Conservation (phyloP, 2,888 invertebrate species). For the Drosophila multiciliata region DNA sequence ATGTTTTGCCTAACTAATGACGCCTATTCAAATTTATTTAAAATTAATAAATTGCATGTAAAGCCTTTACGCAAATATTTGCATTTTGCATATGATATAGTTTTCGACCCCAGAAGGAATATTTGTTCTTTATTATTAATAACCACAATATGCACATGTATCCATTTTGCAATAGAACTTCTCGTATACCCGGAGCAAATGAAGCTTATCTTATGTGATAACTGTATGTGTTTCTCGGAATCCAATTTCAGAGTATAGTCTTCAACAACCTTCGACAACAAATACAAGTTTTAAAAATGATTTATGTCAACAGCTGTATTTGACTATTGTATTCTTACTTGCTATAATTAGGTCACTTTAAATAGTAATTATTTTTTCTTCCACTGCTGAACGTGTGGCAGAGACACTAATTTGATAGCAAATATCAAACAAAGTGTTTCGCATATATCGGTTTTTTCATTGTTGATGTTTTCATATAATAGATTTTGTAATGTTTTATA, state of each 20-base stretch:
- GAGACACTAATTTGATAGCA: slow-evolving; percentile 71
- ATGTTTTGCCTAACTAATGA: neutral
- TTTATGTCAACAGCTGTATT: neutral
- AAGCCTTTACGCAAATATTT: neutral
- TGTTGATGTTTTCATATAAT: slow-evolving; percentile 20
- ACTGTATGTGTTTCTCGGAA: neutral
- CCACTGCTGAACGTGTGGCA: slow-evolving; percentile 57
- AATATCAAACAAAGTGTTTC: slow-evolving; percentile 55
- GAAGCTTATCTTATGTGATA: neutral
- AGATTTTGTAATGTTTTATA: slow-evolving; percentile 39
- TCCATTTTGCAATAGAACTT: neutral
- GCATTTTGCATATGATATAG: neutral
- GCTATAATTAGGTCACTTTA: neutral
- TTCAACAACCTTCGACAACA: neutral
- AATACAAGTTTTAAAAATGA: neutral
- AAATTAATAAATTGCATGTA: neutral
- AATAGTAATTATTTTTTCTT: neutral
- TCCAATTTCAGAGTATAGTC: too few species aligned
- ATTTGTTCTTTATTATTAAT: neutral
- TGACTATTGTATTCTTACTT: neutral
- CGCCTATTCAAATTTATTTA: neutral
- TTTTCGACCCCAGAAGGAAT: neutral
- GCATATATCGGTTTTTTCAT: slow-evolving; percentile 21
- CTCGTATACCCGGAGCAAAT: neutral
- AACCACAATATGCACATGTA: neutral